Conservation (phyloP, 2,113 vertebrate species). For the Hystrix brachyura region DNA sequence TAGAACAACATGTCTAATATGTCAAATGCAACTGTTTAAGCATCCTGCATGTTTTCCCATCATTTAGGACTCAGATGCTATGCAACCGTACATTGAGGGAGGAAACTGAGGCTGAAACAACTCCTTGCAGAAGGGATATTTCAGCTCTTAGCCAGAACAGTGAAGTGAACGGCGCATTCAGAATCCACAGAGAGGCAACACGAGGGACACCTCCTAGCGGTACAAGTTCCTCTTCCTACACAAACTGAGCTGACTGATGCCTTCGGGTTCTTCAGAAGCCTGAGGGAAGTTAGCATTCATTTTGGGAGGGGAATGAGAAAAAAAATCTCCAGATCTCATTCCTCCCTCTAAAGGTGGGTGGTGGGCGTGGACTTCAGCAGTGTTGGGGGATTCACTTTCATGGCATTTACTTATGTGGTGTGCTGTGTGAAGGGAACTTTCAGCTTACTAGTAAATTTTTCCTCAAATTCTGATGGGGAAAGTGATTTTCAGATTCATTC, state of each 20-base stretch:
- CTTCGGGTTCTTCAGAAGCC: conserved; percentile 52
- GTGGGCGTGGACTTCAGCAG: background rate
- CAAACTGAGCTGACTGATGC: conserved; percentile 25
- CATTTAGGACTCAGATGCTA: background rate
- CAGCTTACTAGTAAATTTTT: background rate
- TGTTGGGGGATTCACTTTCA: background rate
- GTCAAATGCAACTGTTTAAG: background rate
- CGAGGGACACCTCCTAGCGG: background rate
- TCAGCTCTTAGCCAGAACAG: conserved; percentile 57
- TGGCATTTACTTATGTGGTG: background rate
- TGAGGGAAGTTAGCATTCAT: conserved; percentile 30
- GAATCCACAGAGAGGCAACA: conserved; percentile 29
- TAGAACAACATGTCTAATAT: background rate
- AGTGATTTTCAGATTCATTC: conserved; percentile 52
- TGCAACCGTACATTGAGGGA: background rate
- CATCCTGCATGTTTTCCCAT: background rate
- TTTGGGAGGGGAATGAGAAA: conserved; percentile 52
- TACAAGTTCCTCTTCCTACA: conserved; percentile 50
- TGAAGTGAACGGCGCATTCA: conserved; percentile 16
- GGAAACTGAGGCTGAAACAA: background rate
- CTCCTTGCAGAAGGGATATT: conserved; percentile 1
- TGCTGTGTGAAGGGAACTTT: background rate
- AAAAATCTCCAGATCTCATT: conserved; percentile 37
- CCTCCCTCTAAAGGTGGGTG: background rate
- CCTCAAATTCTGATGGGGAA: background rate